Evolutionary conservation across 1,140 invertebrate species (phyloP), one percentile per base, ranked within the genome.

Genomic region (Panulirus ornatus): DNA sequence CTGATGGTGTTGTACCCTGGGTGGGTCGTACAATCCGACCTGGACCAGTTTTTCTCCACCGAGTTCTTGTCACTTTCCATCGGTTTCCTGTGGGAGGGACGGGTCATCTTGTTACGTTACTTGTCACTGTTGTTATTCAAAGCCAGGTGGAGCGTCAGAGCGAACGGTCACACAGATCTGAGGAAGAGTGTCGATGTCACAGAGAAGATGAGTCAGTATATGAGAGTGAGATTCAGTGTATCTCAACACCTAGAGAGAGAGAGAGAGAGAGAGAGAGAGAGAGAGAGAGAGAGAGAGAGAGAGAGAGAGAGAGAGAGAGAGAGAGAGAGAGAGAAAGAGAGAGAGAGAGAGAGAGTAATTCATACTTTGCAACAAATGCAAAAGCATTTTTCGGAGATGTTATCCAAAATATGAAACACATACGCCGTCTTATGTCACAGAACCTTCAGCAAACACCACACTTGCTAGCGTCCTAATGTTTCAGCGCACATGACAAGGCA

Each of bases 301-400:
- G 30, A 75, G 71, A 75, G 71, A 75, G 71, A 75, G 71, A 75
- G 71, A 75, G 71, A 75, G 71, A 75, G 71, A 75, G 71, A 54
- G 78, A 54, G 78, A 16, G 47, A 81, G 78, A 81, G 78, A 58
- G 78, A 36, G 78, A 81, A 42, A 58, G 44, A 79, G 30, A 47
- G 75, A 40, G 75, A 78, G 75, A 78, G 75, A 78, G 75, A 40
- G 36, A 40, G 75, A 38, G 73, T 1, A 2, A 11, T n/a, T 38
- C 0, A 30, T n/a, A 30, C 27, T 42, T 8, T 42, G 0, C 22
- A 16, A 34, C 6, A 34, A 16, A 34, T 5, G 14, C 6, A 34
- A 16, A 34, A n/a, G n/a, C n/a, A n/a, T n/a, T n/a, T n/a, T n/a
- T n/a, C n/a, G n/a, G 38, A 34, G 36, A 34, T 1, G 14, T 5